Conservation (phyloP, 2,797 vertebrate genomes). For the Enteromius radiatus region DNA sequence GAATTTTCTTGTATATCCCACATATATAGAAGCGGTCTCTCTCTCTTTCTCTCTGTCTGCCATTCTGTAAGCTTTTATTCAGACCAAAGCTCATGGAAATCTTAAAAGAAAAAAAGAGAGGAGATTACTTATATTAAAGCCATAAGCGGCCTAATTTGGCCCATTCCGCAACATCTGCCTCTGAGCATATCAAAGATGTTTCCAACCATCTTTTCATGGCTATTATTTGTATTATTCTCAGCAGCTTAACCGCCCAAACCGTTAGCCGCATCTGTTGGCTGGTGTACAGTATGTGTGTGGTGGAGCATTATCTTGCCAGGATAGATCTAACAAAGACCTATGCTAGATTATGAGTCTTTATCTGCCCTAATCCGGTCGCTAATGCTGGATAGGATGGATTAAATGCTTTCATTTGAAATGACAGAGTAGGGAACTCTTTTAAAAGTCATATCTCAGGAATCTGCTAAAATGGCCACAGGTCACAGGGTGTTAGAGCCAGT, state of each 20-base stretch:
- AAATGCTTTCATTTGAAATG: conserved; percentile 78
- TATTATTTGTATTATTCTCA: conserved; percentile 73
- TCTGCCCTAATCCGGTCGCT: conserved; percentile 77
- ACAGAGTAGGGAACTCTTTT: conserved; percentile 77
- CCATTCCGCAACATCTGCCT: conserved; percentile 69
- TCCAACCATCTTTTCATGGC: conserved; percentile 53
- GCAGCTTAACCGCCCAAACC: conserved; percentile 67
- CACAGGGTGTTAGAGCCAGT: neutral
- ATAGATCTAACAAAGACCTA: conserved; percentile 77
- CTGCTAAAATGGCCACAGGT: conserved; percentile 63
- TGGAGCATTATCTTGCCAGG: conserved; percentile 60
- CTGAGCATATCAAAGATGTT: conserved; percentile 61
- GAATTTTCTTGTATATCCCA: conserved; percentile 9
- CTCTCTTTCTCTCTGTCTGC: conserved; percentile 1
- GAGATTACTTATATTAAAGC: conserved; percentile 66
- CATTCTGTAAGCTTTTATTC: conserved; percentile 32
- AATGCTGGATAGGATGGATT: conserved; percentile 83
- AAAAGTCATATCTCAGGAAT: conserved; percentile 75
- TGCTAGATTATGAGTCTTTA: conserved; percentile 79
- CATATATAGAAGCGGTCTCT: conserved; percentile 16
- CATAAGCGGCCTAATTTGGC: conserved; percentile 73
- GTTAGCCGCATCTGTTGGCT: conserved; percentile 65
- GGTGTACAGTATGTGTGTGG: conserved; percentile 44
- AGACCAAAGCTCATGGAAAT: conserved; percentile 53
- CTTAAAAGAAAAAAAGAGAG: conserved; percentile 57